Percentiles rank a stretch among this genome's conserved stretches.
Evolutionary conservation across 1,140 invertebrate genomes (phyloP).

Genomic region (Ptiloglossa arizonensis): DNA sequence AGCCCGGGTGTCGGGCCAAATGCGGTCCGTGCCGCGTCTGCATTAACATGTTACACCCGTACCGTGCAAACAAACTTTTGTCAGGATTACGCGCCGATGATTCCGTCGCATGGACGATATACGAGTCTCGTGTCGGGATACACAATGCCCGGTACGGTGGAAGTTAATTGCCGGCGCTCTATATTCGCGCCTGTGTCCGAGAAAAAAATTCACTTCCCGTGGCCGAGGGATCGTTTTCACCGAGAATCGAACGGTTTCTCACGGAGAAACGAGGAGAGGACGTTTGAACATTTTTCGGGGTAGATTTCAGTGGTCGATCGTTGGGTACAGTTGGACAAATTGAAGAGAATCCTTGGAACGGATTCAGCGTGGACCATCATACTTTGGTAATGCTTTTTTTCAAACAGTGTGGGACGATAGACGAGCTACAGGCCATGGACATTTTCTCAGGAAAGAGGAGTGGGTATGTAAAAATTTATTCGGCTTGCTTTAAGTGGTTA

Average conservation of each 20-base stretch:
- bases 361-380: no score
- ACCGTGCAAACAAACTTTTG: conserved; percentile 60
- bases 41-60: conserved; percentile 55
- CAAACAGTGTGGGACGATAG: no score
- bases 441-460: no score
- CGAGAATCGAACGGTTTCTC: not conserved
- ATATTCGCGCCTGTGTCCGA: not conserved
- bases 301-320: no score
- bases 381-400: no score
- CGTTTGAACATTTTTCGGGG: no score
- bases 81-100: conserved; percentile 61
- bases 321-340: no score
- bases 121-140: conserved; percentile 7
- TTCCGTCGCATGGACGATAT: conserved; percentile 35
- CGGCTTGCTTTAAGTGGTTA: no score
- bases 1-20: conserved; percentile 67
- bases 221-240: not conserved
- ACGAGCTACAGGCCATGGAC: no score
- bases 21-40: conserved; percentile 60
- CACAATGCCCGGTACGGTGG: not conserved
- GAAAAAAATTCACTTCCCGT: not conserved
- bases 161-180: conserved; percentile 16
- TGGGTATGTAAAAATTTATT: no score
- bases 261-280: not conserved
- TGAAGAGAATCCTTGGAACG: no score